These are phyloP conservation scores for Catharus bicknelli DNA, from an alignment of 2,113 vertebrate genomes.

Conservation along the genomic window DNA sequence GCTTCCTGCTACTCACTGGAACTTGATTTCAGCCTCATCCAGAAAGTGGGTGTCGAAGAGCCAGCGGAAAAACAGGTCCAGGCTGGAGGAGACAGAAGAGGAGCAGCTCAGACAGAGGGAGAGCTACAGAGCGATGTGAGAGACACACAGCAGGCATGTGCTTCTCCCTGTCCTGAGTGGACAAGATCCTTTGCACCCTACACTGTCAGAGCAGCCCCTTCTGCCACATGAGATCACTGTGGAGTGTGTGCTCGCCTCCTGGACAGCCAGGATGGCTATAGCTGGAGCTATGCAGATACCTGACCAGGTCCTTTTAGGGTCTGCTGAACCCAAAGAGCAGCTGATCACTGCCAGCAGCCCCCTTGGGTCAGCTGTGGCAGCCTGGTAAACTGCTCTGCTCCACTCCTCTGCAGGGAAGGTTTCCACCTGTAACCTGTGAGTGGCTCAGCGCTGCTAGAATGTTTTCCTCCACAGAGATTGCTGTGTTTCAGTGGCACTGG, in stretches of 20 bases:
- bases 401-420: background rate
- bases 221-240: fast-evolving
- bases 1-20: constrained; percentile 85
- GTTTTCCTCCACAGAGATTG: background rate
- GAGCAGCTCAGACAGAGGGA: background rate
- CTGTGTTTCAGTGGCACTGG: fast-evolving
- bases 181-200: background rate
- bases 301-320: background rate
- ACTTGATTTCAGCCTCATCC: constrained; percentile 85
- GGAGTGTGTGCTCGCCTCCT: fast-evolving
- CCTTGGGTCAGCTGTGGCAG: background rate
- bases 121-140: background rate
- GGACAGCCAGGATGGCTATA: background rate
- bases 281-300: background rate
- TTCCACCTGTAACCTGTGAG: background rate
- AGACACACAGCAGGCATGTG: fast-evolving
- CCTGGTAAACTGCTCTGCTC: background rate
- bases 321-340: background rate
- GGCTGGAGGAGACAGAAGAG: constrained; percentile 65
- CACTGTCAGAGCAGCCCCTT: background rate
- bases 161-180: background rate
- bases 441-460: background rate
- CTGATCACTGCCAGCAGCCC: background rate
- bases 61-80: constrained; percentile 95
- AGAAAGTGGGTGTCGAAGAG: constrained; percentile 91